Evolutionary conservation across 2,888 invertebrate species (phyloP), one percentile per base, ranked within the genome.

Genomic region (Oxyscelio sp.): DNA sequence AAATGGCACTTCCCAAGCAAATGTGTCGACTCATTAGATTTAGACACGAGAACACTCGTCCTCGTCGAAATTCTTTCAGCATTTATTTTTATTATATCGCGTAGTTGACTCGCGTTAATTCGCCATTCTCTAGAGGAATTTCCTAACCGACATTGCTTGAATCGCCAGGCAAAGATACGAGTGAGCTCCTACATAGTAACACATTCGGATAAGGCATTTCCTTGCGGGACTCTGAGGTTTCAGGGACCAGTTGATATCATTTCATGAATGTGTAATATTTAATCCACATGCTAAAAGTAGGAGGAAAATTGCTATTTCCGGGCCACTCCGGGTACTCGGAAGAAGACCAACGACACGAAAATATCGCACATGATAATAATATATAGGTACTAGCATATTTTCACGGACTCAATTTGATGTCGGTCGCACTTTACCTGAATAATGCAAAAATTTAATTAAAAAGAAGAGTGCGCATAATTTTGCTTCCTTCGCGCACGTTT

Each of bases 251-350:
- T 79, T 84, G 75, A 84, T 86, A 84, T 86, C 75, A 83, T 83
- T 80, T 77, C 83, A 86, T 86, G 82, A 86, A 86, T 86, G 79
- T 61, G 81, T 86, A 86, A 86, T 85, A 86, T 85, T 86, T 82
- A 86, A 86, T 84, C 82, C 86, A 68, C 66, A 58, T 59, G 71
- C 65, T 84, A 70, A 79, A 83, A 83, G 79, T 79, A 58, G 66
- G 58, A 27, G 13, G 70, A 71, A 83, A 83, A 66, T 78, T 78
- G 61, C 70, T 58, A 71, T 48, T 66, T 66, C 45, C 63, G 58
- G 56, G 13, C 21, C 19, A 24, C 13, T 27, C 48, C 19, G 38
- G 17, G 56, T 17, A 52, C 50, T 58, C 27, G 50, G 6, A 68
- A 66, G 27, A 38, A 54, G 31, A 68, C 27, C 52, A 15, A 43